Evolutionary conservation across 2,888 invertebrate species (phyloP).

Genomic region (Stenoptilia bipunctidactyla): DNA sequence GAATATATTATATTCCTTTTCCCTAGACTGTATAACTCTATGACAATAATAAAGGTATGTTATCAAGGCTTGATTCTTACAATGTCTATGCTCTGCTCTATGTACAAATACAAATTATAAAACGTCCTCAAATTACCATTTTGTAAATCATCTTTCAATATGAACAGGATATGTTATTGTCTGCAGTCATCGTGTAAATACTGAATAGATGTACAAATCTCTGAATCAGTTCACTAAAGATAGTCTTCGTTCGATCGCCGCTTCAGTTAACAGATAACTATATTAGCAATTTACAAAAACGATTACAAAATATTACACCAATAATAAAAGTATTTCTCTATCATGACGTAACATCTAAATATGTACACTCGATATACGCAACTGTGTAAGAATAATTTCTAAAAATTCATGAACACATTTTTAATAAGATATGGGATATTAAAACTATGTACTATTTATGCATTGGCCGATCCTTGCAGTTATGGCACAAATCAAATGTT

Average conservation of each 20-base stretch:
- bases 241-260: too few relatives aligned
- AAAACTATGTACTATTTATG: constrained; percentile 26
- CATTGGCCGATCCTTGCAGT: constrained; percentile 19
- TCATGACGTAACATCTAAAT: constrained; percentile 14
- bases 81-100: background rate
- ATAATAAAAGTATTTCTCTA: constrained; percentile 1
- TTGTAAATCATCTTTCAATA: too few relatives aligned
- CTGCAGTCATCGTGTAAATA: too few relatives aligned
- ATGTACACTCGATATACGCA: constrained; percentile 40
- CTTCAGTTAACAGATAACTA: background rate
- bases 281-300: background rate
- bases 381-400: constrained; percentile 52
- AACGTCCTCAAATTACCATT: too few relatives aligned
- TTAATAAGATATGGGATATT: constrained; percentile 61
- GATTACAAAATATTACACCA: background rate
- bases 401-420: constrained; percentile 66
- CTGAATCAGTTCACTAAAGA: too few relatives aligned
- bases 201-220: too few relatives aligned
- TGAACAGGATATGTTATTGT: too few relatives aligned
- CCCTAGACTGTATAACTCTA: too few relatives aligned
- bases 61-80: constrained; percentile 1
- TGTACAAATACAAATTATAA: too few relatives aligned
- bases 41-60: too few relatives aligned
- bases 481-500: constrained; percentile 40
- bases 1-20: too few relatives aligned